These are phyloP conservation scores for Argyra leucocephala DNA, from an alignment of 2,888 invertebrate species.

Conservation along the genomic window DNA sequence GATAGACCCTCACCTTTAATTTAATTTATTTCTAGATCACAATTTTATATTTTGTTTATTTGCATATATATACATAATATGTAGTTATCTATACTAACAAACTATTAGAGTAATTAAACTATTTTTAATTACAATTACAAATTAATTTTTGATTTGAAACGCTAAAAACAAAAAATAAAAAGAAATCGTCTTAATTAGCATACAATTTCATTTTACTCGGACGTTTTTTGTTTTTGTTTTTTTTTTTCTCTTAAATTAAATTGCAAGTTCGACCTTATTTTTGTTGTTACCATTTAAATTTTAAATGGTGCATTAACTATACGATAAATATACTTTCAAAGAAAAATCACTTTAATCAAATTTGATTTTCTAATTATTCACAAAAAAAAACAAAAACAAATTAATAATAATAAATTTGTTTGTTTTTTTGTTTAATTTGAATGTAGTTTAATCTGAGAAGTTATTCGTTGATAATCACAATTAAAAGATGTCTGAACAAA, in stretches of 20 bases:
- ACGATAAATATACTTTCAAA: neutral
- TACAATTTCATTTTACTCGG: neutral
- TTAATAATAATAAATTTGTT: too few relatives aligned
- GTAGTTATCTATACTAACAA: too few relatives aligned
- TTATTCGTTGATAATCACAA: too few relatives aligned
- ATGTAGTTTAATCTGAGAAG: too few relatives aligned
- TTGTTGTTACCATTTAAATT: neutral
- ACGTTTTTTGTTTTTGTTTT: neutral
- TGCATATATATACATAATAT: neutral
- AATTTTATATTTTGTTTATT: too few relatives aligned
- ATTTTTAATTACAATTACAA: neutral
- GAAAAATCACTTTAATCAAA: neutral
- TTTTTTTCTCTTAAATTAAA: neutral
- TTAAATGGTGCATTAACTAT: too few relatives aligned
- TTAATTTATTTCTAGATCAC: too few relatives aligned
- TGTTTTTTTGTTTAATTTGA: too few relatives aligned
- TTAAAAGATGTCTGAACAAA: too few relatives aligned
- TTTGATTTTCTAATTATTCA: neutral
- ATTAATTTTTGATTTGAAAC: neutral
- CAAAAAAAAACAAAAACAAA: neutral
- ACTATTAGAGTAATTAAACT: neutral
- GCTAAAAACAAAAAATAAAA: neutral
- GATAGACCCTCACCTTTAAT: too few relatives aligned
- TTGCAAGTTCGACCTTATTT: neutral
- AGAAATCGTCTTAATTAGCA: neutral